phyloP scores from a whole-genome alignment of 1,140 invertebrate genomes.

The Caerostris darwini region DNA sequence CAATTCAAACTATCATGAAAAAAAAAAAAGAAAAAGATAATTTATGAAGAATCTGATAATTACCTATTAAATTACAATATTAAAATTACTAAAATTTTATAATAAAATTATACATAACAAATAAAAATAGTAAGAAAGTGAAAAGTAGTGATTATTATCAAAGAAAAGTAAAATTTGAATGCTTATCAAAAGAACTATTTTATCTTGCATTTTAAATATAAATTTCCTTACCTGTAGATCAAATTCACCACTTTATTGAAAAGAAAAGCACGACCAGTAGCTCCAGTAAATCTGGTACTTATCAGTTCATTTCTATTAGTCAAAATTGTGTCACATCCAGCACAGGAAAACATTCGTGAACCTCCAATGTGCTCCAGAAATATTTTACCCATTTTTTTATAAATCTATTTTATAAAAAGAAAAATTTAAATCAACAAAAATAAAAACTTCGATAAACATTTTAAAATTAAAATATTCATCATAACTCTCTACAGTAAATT shows the following conservation, averaged over 20 bases:
- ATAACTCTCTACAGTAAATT: too few relatives aligned
- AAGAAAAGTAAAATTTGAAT: neutral
- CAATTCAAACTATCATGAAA: too few relatives aligned
- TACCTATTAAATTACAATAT: too few relatives aligned
- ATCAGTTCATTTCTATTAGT: slow-evolving; percentile 97
- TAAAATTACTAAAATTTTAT: too few relatives aligned
- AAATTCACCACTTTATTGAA: slow-evolving; percentile 97
- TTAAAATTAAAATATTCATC: too few relatives aligned
- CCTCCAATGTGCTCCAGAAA: slow-evolving; percentile 98
- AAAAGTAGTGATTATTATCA: neutral
- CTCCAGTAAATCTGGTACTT: slow-evolving; percentile 97
- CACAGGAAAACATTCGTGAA: slow-evolving; percentile 95
- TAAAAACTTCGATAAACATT: neutral
- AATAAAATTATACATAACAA: too few relatives aligned
- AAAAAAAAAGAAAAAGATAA: too few relatives aligned
- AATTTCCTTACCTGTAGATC: slow-evolving; percentile 87
- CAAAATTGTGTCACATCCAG: slow-evolving; percentile 95
- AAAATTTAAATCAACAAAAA: neutral
- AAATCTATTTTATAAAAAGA: neutral
- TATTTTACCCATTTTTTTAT: slow-evolving; percentile 92
- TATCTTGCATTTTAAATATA: neutral
- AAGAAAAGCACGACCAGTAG: slow-evolving; percentile 97
- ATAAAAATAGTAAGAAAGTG: too few relatives aligned
- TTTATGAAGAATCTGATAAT: too few relatives aligned
- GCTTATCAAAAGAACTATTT: neutral